Evolutionary conservation across 2,888 invertebrate genomes (phyloP).

Genomic region (Dasysyrphus albostriatus): DNA sequence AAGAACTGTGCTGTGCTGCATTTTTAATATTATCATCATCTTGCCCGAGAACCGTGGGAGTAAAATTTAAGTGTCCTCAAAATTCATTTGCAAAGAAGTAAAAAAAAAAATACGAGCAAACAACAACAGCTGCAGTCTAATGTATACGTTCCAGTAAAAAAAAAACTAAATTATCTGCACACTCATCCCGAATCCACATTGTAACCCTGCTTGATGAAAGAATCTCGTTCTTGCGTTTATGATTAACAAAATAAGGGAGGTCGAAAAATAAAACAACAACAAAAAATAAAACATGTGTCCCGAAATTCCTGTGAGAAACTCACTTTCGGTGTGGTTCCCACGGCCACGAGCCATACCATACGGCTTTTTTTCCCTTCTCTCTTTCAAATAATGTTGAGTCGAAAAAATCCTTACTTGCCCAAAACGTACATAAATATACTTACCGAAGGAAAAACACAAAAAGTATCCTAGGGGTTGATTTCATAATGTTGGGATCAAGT

Average conservation of each 20-base stretch:
- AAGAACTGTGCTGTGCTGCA: constrained; percentile 7
- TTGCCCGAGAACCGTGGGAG: constrained; percentile 65
- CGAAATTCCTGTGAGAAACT: constrained; percentile 83
- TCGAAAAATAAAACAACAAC: constrained; percentile 27
- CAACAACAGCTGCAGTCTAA: constrained; percentile 64
- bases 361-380: constrained; percentile 78
- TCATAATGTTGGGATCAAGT: constrained; percentile 40
- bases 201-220: constrained; percentile 46
- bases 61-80: constrained; percentile 56
- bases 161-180: constrained; percentile 48
- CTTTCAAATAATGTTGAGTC: constrained; percentile 6
- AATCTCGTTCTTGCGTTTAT: constrained; percentile 36
- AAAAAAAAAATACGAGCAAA: constrained; percentile 39
- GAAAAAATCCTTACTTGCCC: constrained; percentile 25
- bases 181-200: constrained; percentile 34
- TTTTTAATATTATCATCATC: constrained; percentile 37
- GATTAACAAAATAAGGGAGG: constrained; percentile 17
- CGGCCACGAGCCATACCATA: constrained; percentile 83
- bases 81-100: constrained; percentile 34
- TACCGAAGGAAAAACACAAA: neutral
- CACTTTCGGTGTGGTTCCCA: constrained; percentile 83
- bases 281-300: constrained; percentile 82
- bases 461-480: constrained; percentile 38
- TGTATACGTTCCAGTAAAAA: constrained; percentile 32
- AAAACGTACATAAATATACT: neutral